Conservation (phyloP, 2,888 invertebrate species). For the Diaprepes abbreviatus region DNA sequence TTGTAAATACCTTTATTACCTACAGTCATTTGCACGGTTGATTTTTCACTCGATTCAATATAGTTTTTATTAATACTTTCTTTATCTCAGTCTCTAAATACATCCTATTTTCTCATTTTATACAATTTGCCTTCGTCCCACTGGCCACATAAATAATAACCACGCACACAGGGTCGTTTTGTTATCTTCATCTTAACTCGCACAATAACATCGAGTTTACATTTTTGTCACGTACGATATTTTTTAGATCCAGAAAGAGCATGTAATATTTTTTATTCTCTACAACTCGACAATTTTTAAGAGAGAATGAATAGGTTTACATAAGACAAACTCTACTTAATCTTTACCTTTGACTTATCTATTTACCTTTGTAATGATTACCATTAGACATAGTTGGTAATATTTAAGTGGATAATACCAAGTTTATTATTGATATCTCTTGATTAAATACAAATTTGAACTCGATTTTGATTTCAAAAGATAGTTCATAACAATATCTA, state of each 20-base stretch:
- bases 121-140: conserved; percentile 2
- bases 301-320: neutral
- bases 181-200: conserved; percentile 18
- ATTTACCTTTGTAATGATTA: no score
- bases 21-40: no score
- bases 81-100: neutral
- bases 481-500: no score
- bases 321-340: no score
- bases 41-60: no score
- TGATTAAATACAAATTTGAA: no score
- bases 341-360: no score
- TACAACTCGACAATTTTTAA: conserved; percentile 13
- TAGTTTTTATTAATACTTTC: neutral
- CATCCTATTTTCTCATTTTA: conserved; percentile 3
- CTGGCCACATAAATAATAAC: conserved; percentile 6
- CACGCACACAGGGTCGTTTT: conserved; percentile 4
- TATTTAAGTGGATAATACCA: no score
- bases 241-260: conserved; percentile 16
- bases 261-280: conserved; percentile 9
- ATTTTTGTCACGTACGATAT: conserved; percentile 25
- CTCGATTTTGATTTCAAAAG: no score
- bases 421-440: no score
- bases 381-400: no score
- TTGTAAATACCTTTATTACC: no score
- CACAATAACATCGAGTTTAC: neutral